Evolutionary conservation across 2,113 vertebrate species (phyloP).

Genomic region (Pholis gunnellus): DNA sequence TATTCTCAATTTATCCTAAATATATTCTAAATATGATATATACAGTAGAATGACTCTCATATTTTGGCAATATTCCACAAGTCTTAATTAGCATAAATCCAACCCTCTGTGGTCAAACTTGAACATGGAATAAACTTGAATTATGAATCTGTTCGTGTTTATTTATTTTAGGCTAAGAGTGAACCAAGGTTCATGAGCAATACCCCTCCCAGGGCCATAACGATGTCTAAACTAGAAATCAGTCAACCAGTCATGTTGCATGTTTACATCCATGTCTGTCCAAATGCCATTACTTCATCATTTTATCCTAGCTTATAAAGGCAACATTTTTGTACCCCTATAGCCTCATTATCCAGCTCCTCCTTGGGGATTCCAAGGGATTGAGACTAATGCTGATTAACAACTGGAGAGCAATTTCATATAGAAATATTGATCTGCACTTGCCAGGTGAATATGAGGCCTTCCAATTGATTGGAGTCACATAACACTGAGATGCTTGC

Average conservation of each 20-base stretch:
- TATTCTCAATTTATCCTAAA: background rate
- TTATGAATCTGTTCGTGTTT: background rate
- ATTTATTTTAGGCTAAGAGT: background rate
- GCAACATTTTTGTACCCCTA: background rate
- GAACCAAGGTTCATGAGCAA: background rate
- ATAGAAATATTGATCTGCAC: background rate
- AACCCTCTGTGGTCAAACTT: background rate
- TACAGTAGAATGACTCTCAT: background rate
- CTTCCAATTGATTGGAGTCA: constrained; percentile 6
- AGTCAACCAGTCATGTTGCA: background rate
- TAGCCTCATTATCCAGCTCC: background rate
- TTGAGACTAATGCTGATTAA: background rate
- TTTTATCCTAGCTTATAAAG: background rate
- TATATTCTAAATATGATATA: background rate
- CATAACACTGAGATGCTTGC: constrained; percentile 28
- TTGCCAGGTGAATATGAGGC: background rate
- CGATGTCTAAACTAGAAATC: background rate
- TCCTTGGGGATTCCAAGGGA: background rate
- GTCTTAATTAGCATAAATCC: background rate
- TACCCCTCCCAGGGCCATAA: background rate
- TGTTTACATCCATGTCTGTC: background rate
- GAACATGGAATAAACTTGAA: background rate
- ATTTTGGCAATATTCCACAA: background rate
- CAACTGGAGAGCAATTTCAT: background rate
- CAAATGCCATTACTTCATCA: background rate